These are phyloP conservation scores for Oncorhynchus masou DNA, from an alignment of 2,113 vertebrate species.

Conservation along the genomic window DNA sequence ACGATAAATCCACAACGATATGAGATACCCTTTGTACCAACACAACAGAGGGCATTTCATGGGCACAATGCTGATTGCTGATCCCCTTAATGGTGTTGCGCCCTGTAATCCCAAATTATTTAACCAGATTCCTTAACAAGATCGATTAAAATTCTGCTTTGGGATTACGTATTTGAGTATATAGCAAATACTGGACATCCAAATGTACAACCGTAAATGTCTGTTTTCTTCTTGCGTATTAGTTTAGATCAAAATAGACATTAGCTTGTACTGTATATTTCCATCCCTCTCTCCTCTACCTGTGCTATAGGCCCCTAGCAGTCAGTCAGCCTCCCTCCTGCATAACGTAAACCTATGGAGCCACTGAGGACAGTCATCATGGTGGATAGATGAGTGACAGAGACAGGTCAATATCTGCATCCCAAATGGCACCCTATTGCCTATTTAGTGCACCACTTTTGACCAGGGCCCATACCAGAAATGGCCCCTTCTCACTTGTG, in stretches of 20 bases:
- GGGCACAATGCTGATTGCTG: conserved; percentile 64
- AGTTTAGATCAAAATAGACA: not conserved
- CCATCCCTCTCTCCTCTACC: not conserved
- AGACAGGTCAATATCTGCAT: not conserved
- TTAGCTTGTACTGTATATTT: conserved; percentile 22
- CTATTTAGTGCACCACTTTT: too few relatives aligned
- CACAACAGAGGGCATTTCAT: conserved; percentile 67
- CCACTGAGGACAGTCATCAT: conserved; percentile 6
- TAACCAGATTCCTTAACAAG: conserved; percentile 73
- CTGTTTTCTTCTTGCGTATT: conserved; percentile 8
- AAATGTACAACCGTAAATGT: not conserved
- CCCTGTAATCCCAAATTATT: conserved; percentile 74
- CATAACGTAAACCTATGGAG: not conserved
- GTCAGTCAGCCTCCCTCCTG: not conserved
- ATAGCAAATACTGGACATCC: not conserved
- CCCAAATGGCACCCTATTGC: too few relatives aligned
- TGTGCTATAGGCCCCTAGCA: not conserved
- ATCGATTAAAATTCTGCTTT: conserved; percentile 37
- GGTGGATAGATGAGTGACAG: conserved; percentile 7
- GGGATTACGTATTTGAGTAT: conserved; percentile 9
- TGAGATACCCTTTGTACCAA: conserved; percentile 68
- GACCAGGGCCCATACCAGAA: not conserved
- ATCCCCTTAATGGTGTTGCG: conserved; percentile 62
- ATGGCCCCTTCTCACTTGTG: not conserved
- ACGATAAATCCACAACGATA: conserved; percentile 56